These are phyloP conservation scores for Atherinosoma microstoma DNA, from an alignment of 2,797 vertebrate genomes.

Conservation along the genomic window DNA sequence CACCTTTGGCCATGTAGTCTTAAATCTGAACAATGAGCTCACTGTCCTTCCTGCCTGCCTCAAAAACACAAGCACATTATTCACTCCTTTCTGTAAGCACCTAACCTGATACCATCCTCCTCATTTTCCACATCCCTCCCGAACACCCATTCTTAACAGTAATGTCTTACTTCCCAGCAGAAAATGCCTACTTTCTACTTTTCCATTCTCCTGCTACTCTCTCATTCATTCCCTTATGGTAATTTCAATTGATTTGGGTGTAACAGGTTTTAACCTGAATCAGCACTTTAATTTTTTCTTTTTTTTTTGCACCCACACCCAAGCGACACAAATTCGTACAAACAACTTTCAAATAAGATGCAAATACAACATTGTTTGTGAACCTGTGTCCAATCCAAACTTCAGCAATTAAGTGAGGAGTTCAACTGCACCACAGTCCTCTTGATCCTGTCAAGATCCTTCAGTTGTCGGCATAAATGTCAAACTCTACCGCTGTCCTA, in stretches of 20 bases:
- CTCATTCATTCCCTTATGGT: slow-evolving; percentile 62
- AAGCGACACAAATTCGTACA: slow-evolving; percentile 37
- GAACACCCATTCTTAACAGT: slow-evolving; percentile 39
- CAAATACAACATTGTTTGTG: slow-evolving; percentile 39
- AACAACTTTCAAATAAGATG: slow-evolving; percentile 46
- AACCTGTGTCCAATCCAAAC: slow-evolving; percentile 49
- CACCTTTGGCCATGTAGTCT: slow-evolving; percentile 11
- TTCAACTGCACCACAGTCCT: slow-evolving; percentile 39
- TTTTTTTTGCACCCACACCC: slow-evolving; percentile 23
- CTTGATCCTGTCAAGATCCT: slow-evolving; percentile 67
- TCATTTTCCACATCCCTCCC: slow-evolving; percentile 39
- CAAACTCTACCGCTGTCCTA: slow-evolving; percentile 67
- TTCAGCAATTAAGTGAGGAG: slow-evolving; percentile 57
- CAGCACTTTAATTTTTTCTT: slow-evolving; percentile 50
- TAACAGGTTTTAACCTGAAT: slow-evolving; percentile 57
- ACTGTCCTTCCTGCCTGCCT: slow-evolving; percentile 62
- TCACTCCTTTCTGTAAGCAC: slow-evolving; percentile 58
- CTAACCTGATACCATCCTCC: slow-evolving; percentile 54
- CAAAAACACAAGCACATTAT: slow-evolving; percentile 73
- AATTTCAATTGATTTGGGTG: slow-evolving; percentile 67
- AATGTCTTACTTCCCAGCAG: slow-evolving; percentile 48
- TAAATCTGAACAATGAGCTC: slow-evolving; percentile 68
- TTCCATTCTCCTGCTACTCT: slow-evolving; percentile 48
- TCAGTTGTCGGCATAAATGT: slow-evolving; percentile 76
- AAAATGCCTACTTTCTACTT: slow-evolving; percentile 54